Evolutionary conservation across 1,140 invertebrate genomes (phyloP).

Genomic region (Penaeus vannamei): DNA sequence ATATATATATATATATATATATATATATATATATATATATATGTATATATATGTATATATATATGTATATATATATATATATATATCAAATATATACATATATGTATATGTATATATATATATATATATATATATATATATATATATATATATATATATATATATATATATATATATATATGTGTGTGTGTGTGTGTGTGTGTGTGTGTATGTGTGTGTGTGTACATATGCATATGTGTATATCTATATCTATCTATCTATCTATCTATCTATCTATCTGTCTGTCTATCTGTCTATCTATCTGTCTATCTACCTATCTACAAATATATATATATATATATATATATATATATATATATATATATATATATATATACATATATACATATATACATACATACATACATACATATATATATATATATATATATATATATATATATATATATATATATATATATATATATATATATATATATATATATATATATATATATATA

Average conservation of each 20-base stretch:
- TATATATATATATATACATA: slow-evolving; percentile 18
- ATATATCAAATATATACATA: neutral
- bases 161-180: slow-evolving; percentile 40
- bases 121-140: slow-evolving; percentile 37
- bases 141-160: slow-evolving; percentile 6
- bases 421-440: slow-evolving; percentile 11
- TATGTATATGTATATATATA: neutral
- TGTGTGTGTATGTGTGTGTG: slow-evolving; percentile 37
- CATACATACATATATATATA: neutral
- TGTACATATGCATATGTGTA: slow-evolving; percentile 28
- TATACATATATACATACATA: neutral
- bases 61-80: neutral
- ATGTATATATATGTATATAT: neutral
- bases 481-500: slow-evolving; percentile 24
- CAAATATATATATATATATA: slow-evolving; percentile 24
- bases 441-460: slow-evolving; percentile 19
- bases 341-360: slow-evolving; percentile 45
- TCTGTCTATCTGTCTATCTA: neutral
- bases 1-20: too few relatives aligned
- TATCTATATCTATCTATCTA: slow-evolving; percentile 36
- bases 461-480: slow-evolving; percentile 12
- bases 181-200: slow-evolving; percentile 34
- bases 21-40: neutral
- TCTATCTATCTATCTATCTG: slow-evolving; percentile 32
- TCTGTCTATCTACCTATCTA: slow-evolving; percentile 12